Conservation (phyloP, 2,888 invertebrate genomes). For the Campoplex capitator region DNA sequence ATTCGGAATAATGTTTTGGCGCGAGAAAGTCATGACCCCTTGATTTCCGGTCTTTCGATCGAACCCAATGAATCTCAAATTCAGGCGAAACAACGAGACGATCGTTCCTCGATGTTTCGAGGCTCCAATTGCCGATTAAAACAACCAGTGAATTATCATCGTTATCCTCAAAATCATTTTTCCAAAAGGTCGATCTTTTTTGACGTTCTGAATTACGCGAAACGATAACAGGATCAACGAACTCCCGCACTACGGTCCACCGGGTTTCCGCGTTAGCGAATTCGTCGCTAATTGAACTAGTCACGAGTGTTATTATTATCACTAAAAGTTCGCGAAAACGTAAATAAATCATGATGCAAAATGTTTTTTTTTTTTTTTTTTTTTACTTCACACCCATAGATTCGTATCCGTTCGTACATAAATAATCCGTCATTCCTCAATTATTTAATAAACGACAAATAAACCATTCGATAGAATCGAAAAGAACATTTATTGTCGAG, state of each 20-base stretch:
- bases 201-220: constrained; percentile 52
- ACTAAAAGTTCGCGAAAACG: constrained; percentile 23
- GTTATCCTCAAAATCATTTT: constrained; percentile 31
- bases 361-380: background rate
- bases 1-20: constrained; percentile 46
- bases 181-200: constrained; percentile 59
- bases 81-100: constrained; percentile 72
- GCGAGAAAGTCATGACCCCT: background rate
- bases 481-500: background rate
- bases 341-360: constrained; percentile 26
- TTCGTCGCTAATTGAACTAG: constrained; percentile 48
- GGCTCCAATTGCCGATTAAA: constrained; percentile 77
- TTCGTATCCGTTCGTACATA: background rate
- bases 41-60: background rate
- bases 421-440: background rate
- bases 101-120: constrained; percentile 73
- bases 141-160: constrained; percentile 64
- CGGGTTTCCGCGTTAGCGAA: constrained; percentile 42
- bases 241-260: constrained; percentile 62
- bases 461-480: background rate
- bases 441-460: background rate
- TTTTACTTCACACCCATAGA: background rate
- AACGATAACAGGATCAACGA: constrained; percentile 76
- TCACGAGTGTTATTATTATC: constrained; percentile 31
- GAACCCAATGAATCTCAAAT: constrained; percentile 69